Base-by-base conservation (phyloP, 2,888 invertebrate genomes). In the Drosophila ustulata region DNA sequence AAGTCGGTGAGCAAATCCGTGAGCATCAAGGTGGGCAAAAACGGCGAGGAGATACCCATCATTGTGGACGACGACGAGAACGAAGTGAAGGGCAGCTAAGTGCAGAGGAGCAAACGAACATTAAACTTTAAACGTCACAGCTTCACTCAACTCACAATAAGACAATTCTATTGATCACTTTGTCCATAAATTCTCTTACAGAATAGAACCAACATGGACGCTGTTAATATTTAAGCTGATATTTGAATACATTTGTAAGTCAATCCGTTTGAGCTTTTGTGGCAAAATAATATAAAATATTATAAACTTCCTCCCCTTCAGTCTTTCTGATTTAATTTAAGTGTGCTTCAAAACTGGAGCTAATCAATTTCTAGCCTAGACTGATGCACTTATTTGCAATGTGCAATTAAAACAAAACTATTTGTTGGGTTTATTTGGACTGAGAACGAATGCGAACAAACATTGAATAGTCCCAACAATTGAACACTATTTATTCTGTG, bases 1-100 rank as follows among this genome's bases (percentile, higher is more conserved):
- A 93, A 93, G 82, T 94, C 94, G 61, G 93, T 93, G 11, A 93
- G 93, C 67, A 94, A 93, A 51, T 94, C 94, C 2, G 93, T 94
- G 4, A 94, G 93, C 86, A 92, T 93, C 56, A 92, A 93, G 84
- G 92, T 94, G 7, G 93, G 93, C 50, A 93, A 92, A 45, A 85
- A 89, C 49, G 89, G 91, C 3, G 82, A 91, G 63, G 92, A 92
- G 73, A 88, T 90, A 64, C 91, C 90, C 4, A 77, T 92, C 2
- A 79, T 90, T 57, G 66, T 88, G 46, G 90, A 90, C 86, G 92
- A 92, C 89, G 68, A 73, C 6, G 81, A 84, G 69, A 90, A 91
- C 52, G 86, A 89, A 47, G 84, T 87, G 26, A 79, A 75, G 70
- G 68, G 41, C 52, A 66, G 63, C 55, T 75, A 62, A 68, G 8